A percentile compares a stretch with the other conserved stretches of the same genome.
Evolutionary conservation across 2,888 invertebrate genomes (phyloP).

Genomic region (Pantelozetes paolii): DNA sequence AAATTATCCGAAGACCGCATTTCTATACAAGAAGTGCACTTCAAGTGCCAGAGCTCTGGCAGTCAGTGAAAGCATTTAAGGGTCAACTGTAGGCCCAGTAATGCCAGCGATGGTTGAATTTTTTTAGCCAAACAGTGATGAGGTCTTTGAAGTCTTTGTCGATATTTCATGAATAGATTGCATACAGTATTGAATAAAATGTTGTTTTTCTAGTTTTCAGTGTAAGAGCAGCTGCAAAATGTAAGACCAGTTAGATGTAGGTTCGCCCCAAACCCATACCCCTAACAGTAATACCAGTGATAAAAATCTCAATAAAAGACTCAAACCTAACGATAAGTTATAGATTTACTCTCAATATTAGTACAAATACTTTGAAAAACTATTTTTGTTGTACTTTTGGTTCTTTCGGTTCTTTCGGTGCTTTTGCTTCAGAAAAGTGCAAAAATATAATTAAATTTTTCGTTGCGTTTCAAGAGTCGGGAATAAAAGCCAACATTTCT

Average conservation of each 20-base stretch:
- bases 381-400: no score
- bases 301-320: no score
- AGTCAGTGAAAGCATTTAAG: conserved; percentile 1
- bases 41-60: not conserved
- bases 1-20: conserved; percentile 5
- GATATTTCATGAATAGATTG: conserved; percentile 11
- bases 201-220: conserved; percentile 23
- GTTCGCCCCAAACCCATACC: not conserved
- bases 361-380: no score
- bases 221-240: conserved; percentile 20
- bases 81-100: conserved; percentile 6
- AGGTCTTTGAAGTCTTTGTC: conserved; percentile 21
- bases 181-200: not conserved
- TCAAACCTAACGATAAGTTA: no score
- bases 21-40: not conserved
- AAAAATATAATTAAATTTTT: no score
- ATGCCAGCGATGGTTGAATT: not conserved
- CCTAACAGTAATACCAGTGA: not conserved
- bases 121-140: conserved; percentile 4
- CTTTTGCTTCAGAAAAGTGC: no score
- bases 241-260: not conserved
- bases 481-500: no score
- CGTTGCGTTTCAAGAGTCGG: no score
- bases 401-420: no score
- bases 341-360: no score